Base-by-base conservation (phyloP, 2,113 vertebrate genomes). In the Cacatua alba region DNA sequence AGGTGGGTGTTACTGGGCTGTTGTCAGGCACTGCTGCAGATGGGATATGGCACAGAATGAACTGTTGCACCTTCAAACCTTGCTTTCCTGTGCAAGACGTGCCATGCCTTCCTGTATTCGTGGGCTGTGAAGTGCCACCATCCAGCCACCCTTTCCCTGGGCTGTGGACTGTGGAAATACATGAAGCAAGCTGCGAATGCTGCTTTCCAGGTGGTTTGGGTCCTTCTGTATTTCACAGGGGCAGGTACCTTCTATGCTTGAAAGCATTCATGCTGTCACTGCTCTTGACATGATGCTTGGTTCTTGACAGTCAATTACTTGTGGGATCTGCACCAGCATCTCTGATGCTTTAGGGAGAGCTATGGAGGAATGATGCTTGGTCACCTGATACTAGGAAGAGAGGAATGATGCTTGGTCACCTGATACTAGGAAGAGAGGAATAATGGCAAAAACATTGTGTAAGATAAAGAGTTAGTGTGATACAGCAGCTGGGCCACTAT, bases 1-100 rank as follows among this genome's bases (percentile, higher is more conserved):
- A 3, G 49, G 28, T 7, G 35, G 6, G 24, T 0, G 0, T 17
- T 19, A 2, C 1, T 12, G 26, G 21, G 16, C 19, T 23, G 21
- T 44, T 53, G 2, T 9, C 17, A 6, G n/a, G 60, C 3, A 0
- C 60, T 59, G 52, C 75, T 59, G 67, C 16, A 20, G 70, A 29
- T 59, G 41, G 44, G 0, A 13, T 12, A 2, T 15, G 31, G 29
- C 51, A 43, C 14, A 37, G 35, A 43, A 67, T 4, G 5, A 69
- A 15, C 15, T 87, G 2, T 19, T 57, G 9, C 69, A 33, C 57
- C 8, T 70, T 17, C 29, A 14, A 74, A 9, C 28, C 37, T 65
- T 41, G 39, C 31, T 3, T 44, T 57, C 15, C 9, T 35, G 3
- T 33, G 26, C 33, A 9, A 29, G 74, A n/a, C 21, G 41, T 53